Conservation (phyloP, 2,797 vertebrate species). For the Mus minutoides region DNA sequence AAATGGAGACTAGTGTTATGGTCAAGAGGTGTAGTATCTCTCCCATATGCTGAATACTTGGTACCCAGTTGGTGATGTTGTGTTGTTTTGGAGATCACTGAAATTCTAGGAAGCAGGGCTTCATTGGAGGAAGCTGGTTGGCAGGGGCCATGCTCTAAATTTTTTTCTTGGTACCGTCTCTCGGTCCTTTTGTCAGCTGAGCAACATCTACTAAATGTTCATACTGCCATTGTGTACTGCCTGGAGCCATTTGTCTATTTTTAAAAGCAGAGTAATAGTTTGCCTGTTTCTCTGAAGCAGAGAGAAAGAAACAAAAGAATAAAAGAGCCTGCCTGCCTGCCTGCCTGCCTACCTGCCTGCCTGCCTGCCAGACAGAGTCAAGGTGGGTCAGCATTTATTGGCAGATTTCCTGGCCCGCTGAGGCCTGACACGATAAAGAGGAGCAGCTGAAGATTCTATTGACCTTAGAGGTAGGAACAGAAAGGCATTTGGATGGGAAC, state of each 20-base stretch:
- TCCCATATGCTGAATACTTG: neutral
- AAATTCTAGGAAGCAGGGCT: neutral
- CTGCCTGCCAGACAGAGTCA: neutral
- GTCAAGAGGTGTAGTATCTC: neutral
- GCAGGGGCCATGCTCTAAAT: neutral
- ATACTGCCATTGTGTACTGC: neutral
- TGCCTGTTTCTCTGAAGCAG: neutral
- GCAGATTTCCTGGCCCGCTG: neutral
- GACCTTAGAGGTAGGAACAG: neutral
- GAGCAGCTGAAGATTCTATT: too few species aligned
- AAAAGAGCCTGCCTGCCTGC: neutral
- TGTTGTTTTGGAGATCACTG: neutral
- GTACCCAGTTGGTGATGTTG: neutral
- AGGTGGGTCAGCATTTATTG: neutral
- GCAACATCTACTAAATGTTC: neutral
- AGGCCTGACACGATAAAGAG: too few species aligned
- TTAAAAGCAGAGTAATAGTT: neutral
- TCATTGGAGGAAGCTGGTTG: too few species aligned
- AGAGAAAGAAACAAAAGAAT: neutral
- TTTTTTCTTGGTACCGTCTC: neutral
- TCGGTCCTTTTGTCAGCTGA: neutral
- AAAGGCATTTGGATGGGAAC: neutral
- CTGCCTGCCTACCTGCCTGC: too few species aligned
- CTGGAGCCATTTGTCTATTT: neutral
- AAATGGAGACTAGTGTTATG: neutral